These are phyloP conservation scores for Macrosteles quadrilineatus DNA, from an alignment of 1,140 invertebrate genomes.

Conservation along the genomic window DNA sequence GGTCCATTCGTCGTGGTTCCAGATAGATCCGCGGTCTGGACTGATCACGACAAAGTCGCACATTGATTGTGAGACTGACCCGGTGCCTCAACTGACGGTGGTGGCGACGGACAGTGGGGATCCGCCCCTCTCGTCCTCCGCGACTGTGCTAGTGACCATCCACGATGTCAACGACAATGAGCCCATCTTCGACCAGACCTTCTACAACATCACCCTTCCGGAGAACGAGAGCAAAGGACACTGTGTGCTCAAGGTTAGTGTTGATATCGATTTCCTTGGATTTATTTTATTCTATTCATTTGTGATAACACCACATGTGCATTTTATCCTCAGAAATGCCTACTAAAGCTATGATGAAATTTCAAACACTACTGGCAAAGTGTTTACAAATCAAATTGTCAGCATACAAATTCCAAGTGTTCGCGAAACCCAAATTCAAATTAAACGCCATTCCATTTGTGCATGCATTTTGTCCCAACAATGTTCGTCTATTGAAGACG, in stretches of 20 bases:
- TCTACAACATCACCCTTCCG: conserved; percentile 91
- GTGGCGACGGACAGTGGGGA: conserved; percentile 83
- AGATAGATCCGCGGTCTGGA: conserved; percentile 83
- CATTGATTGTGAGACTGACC: conserved; percentile 90
- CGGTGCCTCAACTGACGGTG: conserved; percentile 76
- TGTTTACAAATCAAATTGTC: too few relatives aligned
- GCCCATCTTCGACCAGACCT: conserved; percentile 93
- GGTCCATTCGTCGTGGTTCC: conserved; percentile 78
- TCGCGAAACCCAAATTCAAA: too few relatives aligned
- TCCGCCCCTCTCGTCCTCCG: conserved; percentile 77
- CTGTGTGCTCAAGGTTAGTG: conserved; percentile 91
- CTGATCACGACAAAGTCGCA: conserved; percentile 81
- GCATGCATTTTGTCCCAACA: too few relatives aligned
- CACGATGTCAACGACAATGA: conserved; percentile 94
- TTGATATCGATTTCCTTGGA: too few relatives aligned
- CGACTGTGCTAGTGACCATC: conserved; percentile 82
- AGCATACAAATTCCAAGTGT: too few relatives aligned
- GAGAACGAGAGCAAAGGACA: conserved; percentile 83
- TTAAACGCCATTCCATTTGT: too few relatives aligned
- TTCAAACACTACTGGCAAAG: too few relatives aligned
- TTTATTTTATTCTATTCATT: too few relatives aligned
- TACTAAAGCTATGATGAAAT: too few relatives aligned
- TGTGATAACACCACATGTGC: too few relatives aligned
- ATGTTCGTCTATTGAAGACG: too few relatives aligned
- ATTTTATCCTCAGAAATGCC: too few relatives aligned